Conservation (phyloP, 1,140 invertebrate species). For the Cheumatopsyche charites region DNA sequence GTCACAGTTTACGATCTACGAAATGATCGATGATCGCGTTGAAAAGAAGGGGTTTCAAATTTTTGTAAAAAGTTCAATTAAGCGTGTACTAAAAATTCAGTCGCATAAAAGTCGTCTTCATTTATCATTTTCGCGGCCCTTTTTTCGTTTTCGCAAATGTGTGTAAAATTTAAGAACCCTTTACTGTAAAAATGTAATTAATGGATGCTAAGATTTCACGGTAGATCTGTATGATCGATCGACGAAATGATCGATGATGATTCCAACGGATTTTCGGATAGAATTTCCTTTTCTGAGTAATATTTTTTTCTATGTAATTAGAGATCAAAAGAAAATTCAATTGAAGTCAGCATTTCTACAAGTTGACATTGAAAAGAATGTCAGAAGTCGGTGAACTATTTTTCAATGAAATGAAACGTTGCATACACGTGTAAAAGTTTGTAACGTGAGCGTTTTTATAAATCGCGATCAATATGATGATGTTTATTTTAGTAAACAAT, state of each 20-base stretch:
- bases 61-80: background rate
- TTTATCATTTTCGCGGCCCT: slow-evolving; percentile 31
- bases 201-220: slow-evolving; percentile 4
- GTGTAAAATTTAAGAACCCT: slow-evolving; percentile 1
- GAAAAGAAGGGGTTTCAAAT: background rate
- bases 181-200: slow-evolving; percentile 1
- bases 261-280: background rate
- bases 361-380: too few species aligned
- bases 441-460: too few species aligned
- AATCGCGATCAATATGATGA: too few species aligned
- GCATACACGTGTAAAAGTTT: too few species aligned
- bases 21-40: background rate
- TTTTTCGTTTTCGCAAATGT: slow-evolving; percentile 44
- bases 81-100: slow-evolving; percentile 8
- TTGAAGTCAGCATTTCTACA: too few species aligned
- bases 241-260: background rate
- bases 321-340: too few species aligned
- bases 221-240: background rate
- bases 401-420: too few species aligned
- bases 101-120: slow-evolving; percentile 26
- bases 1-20: too few species aligned
- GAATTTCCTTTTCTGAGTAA: too few species aligned
- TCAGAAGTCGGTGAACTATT: too few species aligned
- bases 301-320: too few species aligned
- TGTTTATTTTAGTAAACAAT: too few species aligned